A percentile compares a stretch with the other conserved stretches of the same genome.
phyloP scores from a whole-genome alignment of 2,113 vertebrate genomes.

The Periophthalmodon schlosseri region DNA sequence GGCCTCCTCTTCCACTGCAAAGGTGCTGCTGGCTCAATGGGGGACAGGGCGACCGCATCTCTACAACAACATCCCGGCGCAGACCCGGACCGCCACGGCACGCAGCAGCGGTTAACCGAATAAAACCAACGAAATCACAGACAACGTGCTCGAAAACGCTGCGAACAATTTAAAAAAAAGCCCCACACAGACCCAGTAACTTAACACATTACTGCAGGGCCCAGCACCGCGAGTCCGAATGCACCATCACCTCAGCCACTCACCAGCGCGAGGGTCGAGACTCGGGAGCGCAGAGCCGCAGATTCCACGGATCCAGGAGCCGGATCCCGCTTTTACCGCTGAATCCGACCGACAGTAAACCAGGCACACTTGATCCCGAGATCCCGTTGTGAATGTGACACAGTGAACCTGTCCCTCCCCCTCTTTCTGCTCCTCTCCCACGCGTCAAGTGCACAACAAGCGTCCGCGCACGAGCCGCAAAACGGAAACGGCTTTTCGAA shows the following conservation, averaged over 20 bases:
- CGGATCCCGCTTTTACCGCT: background rate
- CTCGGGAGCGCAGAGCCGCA: background rate
- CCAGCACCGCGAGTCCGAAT: constrained; percentile 9
- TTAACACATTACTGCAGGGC: constrained; percentile 19
- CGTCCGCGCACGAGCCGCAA: background rate
- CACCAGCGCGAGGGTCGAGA: constrained; percentile 31
- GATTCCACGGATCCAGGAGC: background rate
- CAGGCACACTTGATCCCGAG: background rate
- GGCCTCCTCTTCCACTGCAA: constrained; percentile 8
- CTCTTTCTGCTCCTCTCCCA: background rate
- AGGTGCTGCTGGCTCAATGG: constrained; percentile 43
- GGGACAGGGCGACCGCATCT: constrained; percentile 14
- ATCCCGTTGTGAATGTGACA: constrained; percentile 1
- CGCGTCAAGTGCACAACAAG: background rate
- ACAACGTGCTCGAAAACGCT: constrained; percentile 7
- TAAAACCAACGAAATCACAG: background rate
- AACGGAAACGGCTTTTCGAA: background rate
- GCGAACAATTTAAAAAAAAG: background rate
- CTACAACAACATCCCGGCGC: constrained; percentile 36
- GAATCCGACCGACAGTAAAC: background rate
- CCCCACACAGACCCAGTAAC: background rate
- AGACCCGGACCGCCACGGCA: constrained; percentile 23
- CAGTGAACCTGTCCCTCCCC: constrained; percentile 8
- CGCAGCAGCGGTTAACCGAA: background rate
- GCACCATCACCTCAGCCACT: constrained; percentile 36